phyloP scores from a whole-genome alignment of 2,797 vertebrate genomes.

The Arnoldichthys spilopterus region DNA sequence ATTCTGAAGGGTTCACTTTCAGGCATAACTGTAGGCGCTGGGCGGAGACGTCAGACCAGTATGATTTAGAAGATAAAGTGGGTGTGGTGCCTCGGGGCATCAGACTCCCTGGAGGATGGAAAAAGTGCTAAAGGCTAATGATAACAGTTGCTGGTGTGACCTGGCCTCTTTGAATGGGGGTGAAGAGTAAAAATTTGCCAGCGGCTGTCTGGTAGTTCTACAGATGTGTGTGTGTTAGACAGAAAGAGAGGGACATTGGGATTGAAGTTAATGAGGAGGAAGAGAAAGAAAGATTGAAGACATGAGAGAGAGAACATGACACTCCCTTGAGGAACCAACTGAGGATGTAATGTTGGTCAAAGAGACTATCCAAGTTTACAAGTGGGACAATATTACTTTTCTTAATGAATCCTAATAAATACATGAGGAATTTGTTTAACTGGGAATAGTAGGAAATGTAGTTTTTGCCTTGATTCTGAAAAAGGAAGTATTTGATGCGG shows the following conservation, averaged over 20 bases:
- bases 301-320: neutral
- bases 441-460: neutral
- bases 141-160: slow-evolving; percentile 1
- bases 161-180: neutral
- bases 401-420: neutral
- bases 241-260: neutral
- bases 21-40: too few species aligned
- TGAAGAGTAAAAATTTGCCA: slow-evolving; percentile 10
- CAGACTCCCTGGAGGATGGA: neutral
- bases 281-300: slow-evolving; percentile 4
- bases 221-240: neutral
- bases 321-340: slow-evolving; percentile 22
- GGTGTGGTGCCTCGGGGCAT: slow-evolving; percentile 14
- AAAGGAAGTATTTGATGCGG: slow-evolving; percentile 6
- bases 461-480: neutral
- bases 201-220: slow-evolving; percentile 24
- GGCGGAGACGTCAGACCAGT: slow-evolving; percentile 1
- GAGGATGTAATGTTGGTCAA: slow-evolving; percentile 10
- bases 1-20: too few species aligned
- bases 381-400: neutral
- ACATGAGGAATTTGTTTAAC: neutral
- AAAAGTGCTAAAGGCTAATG: neutral
- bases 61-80: slow-evolving; percentile 39
- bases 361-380: neutral
- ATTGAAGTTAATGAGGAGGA: neutral